Evolutionary conservation across 2,113 vertebrate genomes (phyloP).

Genomic region (Anhinga anhinga): DNA sequence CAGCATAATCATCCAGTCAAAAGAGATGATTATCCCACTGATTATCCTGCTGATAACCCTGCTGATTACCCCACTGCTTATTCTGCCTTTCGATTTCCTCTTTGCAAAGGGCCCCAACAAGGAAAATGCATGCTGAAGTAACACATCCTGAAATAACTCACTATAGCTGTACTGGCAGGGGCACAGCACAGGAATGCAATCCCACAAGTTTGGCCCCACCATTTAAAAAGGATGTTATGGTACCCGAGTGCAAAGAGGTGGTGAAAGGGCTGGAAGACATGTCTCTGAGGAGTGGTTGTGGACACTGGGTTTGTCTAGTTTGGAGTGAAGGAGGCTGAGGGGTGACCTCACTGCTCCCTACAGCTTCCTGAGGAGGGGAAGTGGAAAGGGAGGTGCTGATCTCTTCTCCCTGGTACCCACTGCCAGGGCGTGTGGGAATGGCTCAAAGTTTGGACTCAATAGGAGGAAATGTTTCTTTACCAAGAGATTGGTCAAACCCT

Average conservation of each 20-base stretch:
- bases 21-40: background rate
- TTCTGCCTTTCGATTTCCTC: background rate
- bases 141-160: background rate
- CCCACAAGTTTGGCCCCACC: background rate
- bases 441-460: too few relatives aligned
- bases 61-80: background rate
- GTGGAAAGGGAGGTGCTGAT: background rate
- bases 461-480: too few relatives aligned
- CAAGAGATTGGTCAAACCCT: too few relatives aligned
- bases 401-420: background rate
- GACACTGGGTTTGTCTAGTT: too few relatives aligned
- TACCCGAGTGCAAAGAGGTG: background rate
- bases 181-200: background rate
- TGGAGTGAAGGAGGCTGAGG: too few relatives aligned
- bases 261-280: too few relatives aligned
- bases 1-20: rapidly evolving
- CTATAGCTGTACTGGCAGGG: too few relatives aligned
- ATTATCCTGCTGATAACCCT: background rate
- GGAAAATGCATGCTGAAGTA: background rate
- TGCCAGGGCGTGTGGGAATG: background rate
- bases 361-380: background rate
- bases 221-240: background rate
- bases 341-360: too few relatives aligned
- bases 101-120: background rate
- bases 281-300: too few relatives aligned